phyloP scores from a whole-genome alignment of 2,888 invertebrate genomes.

The Campoletis raptor region DNA sequence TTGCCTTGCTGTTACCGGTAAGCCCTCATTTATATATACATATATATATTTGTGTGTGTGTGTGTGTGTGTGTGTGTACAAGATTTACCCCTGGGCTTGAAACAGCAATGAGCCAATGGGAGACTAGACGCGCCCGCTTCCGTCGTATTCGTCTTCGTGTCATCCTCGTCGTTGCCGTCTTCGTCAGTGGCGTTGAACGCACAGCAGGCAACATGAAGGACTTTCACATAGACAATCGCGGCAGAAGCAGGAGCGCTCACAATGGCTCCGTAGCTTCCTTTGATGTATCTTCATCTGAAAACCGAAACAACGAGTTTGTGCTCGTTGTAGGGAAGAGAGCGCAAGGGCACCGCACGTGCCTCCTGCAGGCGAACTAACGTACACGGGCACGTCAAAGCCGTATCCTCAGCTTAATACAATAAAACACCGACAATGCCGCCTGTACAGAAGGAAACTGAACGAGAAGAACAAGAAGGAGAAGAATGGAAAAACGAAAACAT shows the following conservation, averaged over 20 bases:
- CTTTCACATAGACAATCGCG: slow-evolving; percentile 67
- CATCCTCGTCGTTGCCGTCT: slow-evolving; percentile 41
- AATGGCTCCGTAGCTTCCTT: slow-evolving; percentile 71
- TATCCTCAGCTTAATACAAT: slow-evolving; percentile 68
- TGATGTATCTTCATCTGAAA: slow-evolving; percentile 73
- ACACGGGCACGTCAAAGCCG: slow-evolving; percentile 66
- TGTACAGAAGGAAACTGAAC: slow-evolving; percentile 15
- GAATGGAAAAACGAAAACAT: slow-evolving; percentile 24
- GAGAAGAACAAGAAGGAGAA: slow-evolving; percentile 21
- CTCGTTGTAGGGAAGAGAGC: slow-evolving; percentile 35
- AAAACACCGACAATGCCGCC: slow-evolving; percentile 56
- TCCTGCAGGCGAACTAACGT: slow-evolving; percentile 59
- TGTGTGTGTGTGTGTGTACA: neutral
- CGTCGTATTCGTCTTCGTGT: slow-evolving; percentile 46
- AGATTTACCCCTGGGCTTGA: slow-evolving; percentile 53
- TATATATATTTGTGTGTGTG: neutral
- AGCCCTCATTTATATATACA: slow-evolving; percentile 28
- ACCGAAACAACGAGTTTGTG: slow-evolving; percentile 66
- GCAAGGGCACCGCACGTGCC: slow-evolving; percentile 59
- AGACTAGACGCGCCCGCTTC: slow-evolving; percentile 43
- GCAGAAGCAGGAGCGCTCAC: slow-evolving; percentile 56
- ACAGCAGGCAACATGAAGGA: slow-evolving; percentile 52
- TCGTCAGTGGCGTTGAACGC: slow-evolving; percentile 43
- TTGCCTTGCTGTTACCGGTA: slow-evolving; percentile 20
- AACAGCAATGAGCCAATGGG: slow-evolving; percentile 40